Percentiles rank a stretch among this genome's conserved stretches.
phyloP scores from a whole-genome alignment of 2,113 vertebrate species.

The Chamaea fasciata region DNA sequence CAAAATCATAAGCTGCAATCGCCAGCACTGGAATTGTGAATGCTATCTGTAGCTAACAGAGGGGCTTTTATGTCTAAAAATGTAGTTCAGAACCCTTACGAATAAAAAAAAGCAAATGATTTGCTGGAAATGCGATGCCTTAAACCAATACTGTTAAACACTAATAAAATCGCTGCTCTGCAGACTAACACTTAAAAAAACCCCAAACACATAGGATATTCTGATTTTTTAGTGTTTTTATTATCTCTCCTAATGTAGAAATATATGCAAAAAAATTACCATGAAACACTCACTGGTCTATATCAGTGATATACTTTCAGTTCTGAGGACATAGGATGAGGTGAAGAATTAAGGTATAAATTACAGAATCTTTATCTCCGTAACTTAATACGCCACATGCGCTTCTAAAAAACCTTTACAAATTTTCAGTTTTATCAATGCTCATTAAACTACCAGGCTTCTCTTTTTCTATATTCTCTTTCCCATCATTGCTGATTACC shows the following conservation, averaged over 20 bases:
- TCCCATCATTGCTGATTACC: slow-evolving; percentile 38
- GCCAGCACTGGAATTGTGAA: neutral
- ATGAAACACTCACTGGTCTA: neutral
- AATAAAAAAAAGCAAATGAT: neutral
- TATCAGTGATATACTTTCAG: neutral
- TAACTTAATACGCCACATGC: neutral
- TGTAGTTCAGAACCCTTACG: neutral
- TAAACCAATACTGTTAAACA: neutral
- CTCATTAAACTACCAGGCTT: slow-evolving; percentile 32
- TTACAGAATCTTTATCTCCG: neutral
- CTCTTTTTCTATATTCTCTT: slow-evolving; percentile 22
- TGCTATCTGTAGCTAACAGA: neutral
- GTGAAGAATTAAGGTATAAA: slow-evolving; percentile 9
- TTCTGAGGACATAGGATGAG: neutral
- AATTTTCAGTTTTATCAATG: slow-evolving; percentile 7
- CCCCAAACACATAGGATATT: neutral
- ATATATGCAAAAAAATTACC: neutral
- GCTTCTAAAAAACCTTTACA: neutral
- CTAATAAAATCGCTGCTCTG: neutral
- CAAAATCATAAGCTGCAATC: neutral
- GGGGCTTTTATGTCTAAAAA: neutral
- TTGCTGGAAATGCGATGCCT: neutral
- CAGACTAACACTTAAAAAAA: neutral
- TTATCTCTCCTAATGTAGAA: neutral
- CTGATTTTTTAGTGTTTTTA: neutral